A percentile compares a stretch with the other conserved stretches of the same genome.
Evolutionary conservation across 2,113 vertebrate genomes (phyloP).

Genomic region (Spea bombifrons): DNA sequence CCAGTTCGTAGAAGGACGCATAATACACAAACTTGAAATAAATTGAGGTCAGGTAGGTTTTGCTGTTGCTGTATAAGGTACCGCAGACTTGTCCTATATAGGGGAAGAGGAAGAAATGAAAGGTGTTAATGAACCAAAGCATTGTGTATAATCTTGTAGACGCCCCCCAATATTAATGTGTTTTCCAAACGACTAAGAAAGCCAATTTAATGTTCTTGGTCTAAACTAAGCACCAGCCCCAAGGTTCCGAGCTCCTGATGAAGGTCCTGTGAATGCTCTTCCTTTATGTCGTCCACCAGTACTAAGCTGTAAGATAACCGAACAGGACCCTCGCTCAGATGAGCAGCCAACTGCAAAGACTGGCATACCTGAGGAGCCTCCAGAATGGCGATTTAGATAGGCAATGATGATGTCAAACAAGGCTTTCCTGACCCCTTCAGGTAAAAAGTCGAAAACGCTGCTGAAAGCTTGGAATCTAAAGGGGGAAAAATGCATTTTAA

Average conservation of each 20-base stretch:
- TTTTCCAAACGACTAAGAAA: too few species aligned
- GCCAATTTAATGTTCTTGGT: too few species aligned
- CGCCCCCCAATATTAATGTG: too few species aligned
- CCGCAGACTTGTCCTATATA: slow-evolving; percentile 38
- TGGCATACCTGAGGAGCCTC: slow-evolving; percentile 9
- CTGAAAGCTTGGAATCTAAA: slow-evolving; percentile 46
- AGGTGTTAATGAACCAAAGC: not conserved
- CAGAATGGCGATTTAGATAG: not conserved
- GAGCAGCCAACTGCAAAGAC: not conserved
- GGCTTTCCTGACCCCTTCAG: not conserved
- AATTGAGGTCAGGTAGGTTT: slow-evolving; percentile 41
- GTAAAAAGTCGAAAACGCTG: not conserved
- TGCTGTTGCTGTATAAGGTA: slow-evolving; percentile 45
- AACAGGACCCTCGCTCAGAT: too few species aligned
- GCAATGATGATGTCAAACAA: not conserved
- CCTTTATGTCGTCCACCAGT: too few species aligned
- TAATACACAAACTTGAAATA: slow-evolving; percentile 47
- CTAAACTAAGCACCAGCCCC: too few species aligned
- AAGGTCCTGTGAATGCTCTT: too few species aligned
- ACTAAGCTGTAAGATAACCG: too few species aligned
- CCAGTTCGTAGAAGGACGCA: slow-evolving; percentile 42
- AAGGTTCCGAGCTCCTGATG: too few species aligned
- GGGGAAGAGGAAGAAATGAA: not conserved
- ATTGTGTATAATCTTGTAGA: too few species aligned
- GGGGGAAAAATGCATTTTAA: not conserved